Evolutionary conservation across 2,113 vertebrate species (phyloP).

Genomic region (Brachypodius melanocephalos): DNA sequence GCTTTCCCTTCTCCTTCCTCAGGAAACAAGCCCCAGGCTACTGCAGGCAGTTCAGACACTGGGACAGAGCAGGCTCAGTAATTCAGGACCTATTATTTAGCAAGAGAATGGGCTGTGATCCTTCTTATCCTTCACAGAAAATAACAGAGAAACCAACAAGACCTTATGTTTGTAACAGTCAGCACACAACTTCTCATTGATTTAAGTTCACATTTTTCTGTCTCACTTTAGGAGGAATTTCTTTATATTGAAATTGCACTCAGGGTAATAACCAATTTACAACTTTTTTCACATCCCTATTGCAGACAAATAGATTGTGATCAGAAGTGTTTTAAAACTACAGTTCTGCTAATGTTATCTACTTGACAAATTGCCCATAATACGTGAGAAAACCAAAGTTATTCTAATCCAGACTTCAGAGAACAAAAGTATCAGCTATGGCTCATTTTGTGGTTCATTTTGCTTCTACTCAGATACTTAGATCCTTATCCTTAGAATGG

Average conservation of each 20-base stretch:
- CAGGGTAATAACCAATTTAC: constrained; percentile 55
- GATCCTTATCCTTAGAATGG: constrained; percentile 52
- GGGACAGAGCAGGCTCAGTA: background rate
- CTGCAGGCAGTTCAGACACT: background rate
- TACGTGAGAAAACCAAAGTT: constrained; percentile 66
- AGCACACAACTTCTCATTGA: constrained; percentile 13
- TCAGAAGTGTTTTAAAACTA: constrained; percentile 42
- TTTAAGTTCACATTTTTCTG: constrained; percentile 39
- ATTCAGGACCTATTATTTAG: constrained; percentile 17
- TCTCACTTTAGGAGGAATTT: background rate
- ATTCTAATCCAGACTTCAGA: constrained; percentile 62
- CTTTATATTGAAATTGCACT: constrained; percentile 45
- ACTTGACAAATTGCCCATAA: constrained; percentile 71
- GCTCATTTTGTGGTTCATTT: constrained; percentile 61
- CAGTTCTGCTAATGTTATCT: constrained; percentile 64
- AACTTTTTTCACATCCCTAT: constrained; percentile 20
- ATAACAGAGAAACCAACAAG: background rate
- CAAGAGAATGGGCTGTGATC: background rate
- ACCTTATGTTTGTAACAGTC: background rate
- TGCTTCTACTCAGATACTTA: constrained; percentile 45
- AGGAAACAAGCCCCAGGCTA: background rate
- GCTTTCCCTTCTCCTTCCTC: background rate
- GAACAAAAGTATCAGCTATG: constrained; percentile 55
- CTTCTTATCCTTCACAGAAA: background rate
- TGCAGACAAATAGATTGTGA: constrained; percentile 47